phyloP scores from a whole-genome alignment of 2,113 vertebrate species.

The Gnathonemus echidnorhynchus region DNA sequence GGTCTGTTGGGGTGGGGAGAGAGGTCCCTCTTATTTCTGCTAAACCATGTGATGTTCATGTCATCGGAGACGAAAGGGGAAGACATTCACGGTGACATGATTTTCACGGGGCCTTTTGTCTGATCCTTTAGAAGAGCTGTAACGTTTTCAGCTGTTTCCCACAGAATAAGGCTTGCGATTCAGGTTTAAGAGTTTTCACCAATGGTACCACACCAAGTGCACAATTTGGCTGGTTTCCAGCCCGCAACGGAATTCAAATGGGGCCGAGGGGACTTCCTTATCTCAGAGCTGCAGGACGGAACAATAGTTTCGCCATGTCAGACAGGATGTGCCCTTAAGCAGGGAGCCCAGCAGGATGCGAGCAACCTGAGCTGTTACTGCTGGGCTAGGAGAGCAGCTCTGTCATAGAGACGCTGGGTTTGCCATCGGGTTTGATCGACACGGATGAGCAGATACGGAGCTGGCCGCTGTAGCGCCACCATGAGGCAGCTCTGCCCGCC shows the following conservation, averaged over 20 bases:
- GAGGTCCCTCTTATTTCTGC: neutral
- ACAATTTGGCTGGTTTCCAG: slow-evolving; percentile 39
- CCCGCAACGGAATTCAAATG: slow-evolving; percentile 39
- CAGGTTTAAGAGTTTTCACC: slow-evolving; percentile 17
- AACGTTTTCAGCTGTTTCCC: slow-evolving; percentile 31
- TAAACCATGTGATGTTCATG: neutral
- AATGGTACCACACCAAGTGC: slow-evolving; percentile 46
- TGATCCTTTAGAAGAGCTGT: slow-evolving; percentile 28
- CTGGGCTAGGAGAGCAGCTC: neutral
- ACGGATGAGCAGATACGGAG: neutral
- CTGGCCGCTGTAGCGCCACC: neutral
- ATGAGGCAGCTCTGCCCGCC: neutral
- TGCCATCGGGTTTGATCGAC: neutral
- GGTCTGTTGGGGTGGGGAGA: neutral
- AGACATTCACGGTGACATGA: neutral
- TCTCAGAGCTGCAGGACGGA: slow-evolving; percentile 56
- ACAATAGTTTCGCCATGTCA: slow-evolving; percentile 47
- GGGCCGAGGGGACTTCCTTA: slow-evolving; percentile 38
- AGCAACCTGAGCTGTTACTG: neutral
- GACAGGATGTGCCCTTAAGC: slow-evolving; percentile 52
- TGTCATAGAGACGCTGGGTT: neutral
- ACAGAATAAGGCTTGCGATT: slow-evolving; percentile 38
- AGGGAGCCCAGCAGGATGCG: slow-evolving; percentile 24
- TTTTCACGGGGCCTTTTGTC: neutral
- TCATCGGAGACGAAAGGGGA: neutral